These are phyloP conservation scores for Parnassius apollo DNA, from an alignment of 2,888 invertebrate genomes.

Conservation along the genomic window DNA sequence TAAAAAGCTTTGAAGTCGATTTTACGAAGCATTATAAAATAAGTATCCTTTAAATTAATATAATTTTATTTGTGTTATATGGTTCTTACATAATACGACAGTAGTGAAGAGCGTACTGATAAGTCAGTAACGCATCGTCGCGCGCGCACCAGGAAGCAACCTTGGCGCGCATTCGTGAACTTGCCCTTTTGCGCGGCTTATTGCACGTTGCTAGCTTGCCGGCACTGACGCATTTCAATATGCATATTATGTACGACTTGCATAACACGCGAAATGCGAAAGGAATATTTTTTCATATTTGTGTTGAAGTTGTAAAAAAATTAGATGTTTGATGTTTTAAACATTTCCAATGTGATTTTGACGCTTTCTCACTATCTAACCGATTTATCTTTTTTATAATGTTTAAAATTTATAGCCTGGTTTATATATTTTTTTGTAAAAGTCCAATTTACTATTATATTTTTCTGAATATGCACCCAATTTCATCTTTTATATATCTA, in stretches of 20 bases:
- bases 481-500: too few species aligned
- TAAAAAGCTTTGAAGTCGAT: too few species aligned
- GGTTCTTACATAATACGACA: slow-evolving; percentile 24
- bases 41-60: too few species aligned
- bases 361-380: too few species aligned
- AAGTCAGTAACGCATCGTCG: slow-evolving; percentile 44
- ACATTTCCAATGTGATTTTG: too few species aligned
- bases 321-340: too few species aligned
- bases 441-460: too few species aligned
- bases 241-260: background rate
- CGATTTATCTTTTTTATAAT: too few species aligned
- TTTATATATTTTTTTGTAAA: too few species aligned
- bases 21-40: too few species aligned
- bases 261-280: background rate
- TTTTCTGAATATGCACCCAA: too few species aligned
- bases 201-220: slow-evolving; percentile 28
- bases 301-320: background rate
- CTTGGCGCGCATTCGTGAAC: slow-evolving; percentile 71
- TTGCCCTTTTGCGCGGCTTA: slow-evolving; percentile 52
- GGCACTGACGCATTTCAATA: slow-evolving; percentile 28
- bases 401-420: too few species aligned
- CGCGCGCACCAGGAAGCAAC: slow-evolving; percentile 72
- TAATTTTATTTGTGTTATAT: background rate
- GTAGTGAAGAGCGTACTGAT: slow-evolving; percentile 33
- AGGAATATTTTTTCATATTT: background rate